Percentiles rank a stretch among this genome's conserved stretches.
Conservation (phyloP, 2,888 invertebrate genomes). For the Tipula lateralis region DNA sequence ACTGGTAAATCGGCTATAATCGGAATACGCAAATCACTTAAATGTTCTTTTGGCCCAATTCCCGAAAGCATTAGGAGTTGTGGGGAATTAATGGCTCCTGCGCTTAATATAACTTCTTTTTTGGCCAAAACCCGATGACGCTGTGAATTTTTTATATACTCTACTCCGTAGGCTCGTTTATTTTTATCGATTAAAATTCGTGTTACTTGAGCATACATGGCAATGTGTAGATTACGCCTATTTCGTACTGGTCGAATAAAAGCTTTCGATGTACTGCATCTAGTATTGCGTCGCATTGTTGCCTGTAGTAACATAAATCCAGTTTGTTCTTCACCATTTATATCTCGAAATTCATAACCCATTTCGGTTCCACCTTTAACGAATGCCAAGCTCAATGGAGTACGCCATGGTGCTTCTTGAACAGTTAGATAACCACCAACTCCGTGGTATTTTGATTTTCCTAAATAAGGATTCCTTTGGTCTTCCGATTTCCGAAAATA, state of each 20-base stretch:
- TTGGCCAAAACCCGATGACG: conserved; percentile 65
- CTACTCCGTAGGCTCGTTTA: conserved; percentile 70
- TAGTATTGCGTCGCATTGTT: conserved; percentile 74
- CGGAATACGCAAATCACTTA: conserved; percentile 66
- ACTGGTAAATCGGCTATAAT: conserved; percentile 71
- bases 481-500: conserved; percentile 87
- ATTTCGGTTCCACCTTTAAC: conserved; percentile 75
- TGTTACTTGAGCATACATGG: conserved; percentile 69
- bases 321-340: conserved; percentile 76
- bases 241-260: conserved; percentile 77
- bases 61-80: conserved; percentile 90
- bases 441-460: conserved; percentile 67
- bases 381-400: conserved; percentile 76
- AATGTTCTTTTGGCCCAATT: conserved; percentile 73
- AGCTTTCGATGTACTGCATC: conserved; percentile 85
- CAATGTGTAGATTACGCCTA: conserved; percentile 71
- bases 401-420: conserved; percentile 78
- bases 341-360: conserved; percentile 74
- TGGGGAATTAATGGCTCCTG: conserved; percentile 83
- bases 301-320: conserved; percentile 85
- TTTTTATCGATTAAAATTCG: conserved; percentile 67
- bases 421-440: conserved; percentile 78
- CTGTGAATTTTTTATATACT: conserved; percentile 63
- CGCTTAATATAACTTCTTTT: conserved; percentile 77
- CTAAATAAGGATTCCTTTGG: conserved; percentile 76